A percentile compares a stretch with the other conserved stretches of the same genome.
phyloP scores from a whole-genome alignment of 2,113 vertebrate genomes.

The Tapirus terrestris region DNA sequence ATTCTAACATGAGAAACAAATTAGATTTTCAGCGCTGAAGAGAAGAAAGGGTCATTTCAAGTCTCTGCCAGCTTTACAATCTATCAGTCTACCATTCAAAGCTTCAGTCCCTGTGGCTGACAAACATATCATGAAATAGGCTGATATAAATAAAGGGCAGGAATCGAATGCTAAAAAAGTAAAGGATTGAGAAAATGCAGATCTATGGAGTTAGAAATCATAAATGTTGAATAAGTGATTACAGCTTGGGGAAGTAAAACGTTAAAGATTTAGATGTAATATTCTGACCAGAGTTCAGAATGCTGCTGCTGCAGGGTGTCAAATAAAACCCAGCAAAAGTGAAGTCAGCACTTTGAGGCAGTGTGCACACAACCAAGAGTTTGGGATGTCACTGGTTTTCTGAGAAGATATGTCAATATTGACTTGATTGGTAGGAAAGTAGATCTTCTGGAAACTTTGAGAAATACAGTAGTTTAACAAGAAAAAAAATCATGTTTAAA shows the following conservation, averaged over 20 bases:
- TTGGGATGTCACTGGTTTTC: not conserved
- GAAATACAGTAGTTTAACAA: not conserved
- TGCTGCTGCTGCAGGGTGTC: not conserved
- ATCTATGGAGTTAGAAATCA: constrained; percentile 38
- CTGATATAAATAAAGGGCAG: constrained; percentile 54
- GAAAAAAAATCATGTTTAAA: constrained; percentile 13
- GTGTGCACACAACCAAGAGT: not conserved
- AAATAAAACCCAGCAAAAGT: not conserved
- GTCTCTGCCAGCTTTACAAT: constrained; percentile 57
- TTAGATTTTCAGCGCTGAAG: constrained; percentile 71
- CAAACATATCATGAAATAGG: not conserved
- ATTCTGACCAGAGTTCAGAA: constrained; percentile 28
- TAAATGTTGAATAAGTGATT: constrained; percentile 45
- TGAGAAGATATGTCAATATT: constrained; percentile 52
- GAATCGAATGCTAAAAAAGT: constrained; percentile 53
- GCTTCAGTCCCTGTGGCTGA: not conserved
- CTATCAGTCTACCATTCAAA: constrained; percentile 47
- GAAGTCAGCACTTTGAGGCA: not conserved
- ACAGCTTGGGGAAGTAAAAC: constrained; percentile 34
- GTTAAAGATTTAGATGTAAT: not conserved
- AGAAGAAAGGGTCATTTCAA: constrained; percentile 65
- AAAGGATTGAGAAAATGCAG: constrained; percentile 26
- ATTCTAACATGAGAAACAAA: constrained; percentile 72
- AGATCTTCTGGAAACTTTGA: constrained; percentile 35
- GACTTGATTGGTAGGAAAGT: constrained; percentile 43